Percentiles rank a stretch among this genome's conserved stretches.
Conservation (phyloP, 2,797 vertebrate species). For the Martes flavigula region DNA sequence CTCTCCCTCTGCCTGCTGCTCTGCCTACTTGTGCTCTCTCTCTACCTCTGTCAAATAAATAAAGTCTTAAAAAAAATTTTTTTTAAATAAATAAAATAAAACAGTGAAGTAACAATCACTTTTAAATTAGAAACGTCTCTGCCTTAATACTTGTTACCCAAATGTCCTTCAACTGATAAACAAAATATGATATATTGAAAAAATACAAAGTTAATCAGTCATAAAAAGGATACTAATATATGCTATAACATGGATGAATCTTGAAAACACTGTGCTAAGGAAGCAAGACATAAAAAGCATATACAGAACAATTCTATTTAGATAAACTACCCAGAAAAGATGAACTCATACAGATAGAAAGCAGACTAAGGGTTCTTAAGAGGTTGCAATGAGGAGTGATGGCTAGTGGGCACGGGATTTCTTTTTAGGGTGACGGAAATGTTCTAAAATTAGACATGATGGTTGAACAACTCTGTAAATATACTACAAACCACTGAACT, state of each 20-base stretch:
- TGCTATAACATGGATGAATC: background rate
- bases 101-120: no score
- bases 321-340: background rate
- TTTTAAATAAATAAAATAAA: no score
- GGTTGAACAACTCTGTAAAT: background rate
- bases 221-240: background rate
- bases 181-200: background rate
- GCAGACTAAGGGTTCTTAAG: background rate
- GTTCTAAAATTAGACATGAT: conserved; percentile 20
- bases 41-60: no score
- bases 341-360: background rate
- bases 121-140: background rate
- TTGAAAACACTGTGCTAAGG: background rate
- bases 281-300: background rate
- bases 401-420: background rate
- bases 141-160: conserved; percentile 52
- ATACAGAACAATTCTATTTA: background rate
- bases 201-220: background rate
- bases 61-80: no score
- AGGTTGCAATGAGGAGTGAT: background rate
- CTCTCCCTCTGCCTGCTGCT: no score
- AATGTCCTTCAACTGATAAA: conserved; percentile 3
- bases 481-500: background rate
- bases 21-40: no score
- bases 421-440: background rate